phyloP scores from a whole-genome alignment of 2,797 vertebrate species.

The Octomys mimax region DNA sequence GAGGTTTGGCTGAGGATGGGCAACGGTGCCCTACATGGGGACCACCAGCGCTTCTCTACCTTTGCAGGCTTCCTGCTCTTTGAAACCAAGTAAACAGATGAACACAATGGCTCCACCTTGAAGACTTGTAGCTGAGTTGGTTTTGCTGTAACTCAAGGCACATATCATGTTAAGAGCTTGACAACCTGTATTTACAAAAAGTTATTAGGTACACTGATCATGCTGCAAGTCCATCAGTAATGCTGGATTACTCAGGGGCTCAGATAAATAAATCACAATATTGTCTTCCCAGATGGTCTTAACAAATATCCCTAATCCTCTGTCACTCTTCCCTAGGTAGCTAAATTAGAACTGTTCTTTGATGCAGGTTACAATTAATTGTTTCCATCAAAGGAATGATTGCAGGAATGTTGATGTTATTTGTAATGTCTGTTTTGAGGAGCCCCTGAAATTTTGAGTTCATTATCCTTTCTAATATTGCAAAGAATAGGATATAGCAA shows the following conservation, averaged over 20 bases:
- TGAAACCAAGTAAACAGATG: slow-evolving; percentile 88
- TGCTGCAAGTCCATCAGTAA: slow-evolving; percentile 46
- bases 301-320: slow-evolving; percentile 35
- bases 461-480: slow-evolving; percentile 10
- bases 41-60: slow-evolving; percentile 93
- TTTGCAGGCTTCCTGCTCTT: slow-evolving; percentile 93
- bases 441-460: slow-evolving; percentile 20
- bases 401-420: slow-evolving; percentile 57
- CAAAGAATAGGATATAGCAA: background rate
- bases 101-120: background rate
- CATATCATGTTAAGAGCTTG: slow-evolving; percentile 63
- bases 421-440: slow-evolving; percentile 14
- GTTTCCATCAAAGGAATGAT: slow-evolving; percentile 44
- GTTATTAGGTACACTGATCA: slow-evolving; percentile 49
- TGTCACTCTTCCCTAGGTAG: slow-evolving; percentile 26
- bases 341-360: slow-evolving; percentile 47
- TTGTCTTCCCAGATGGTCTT: slow-evolving; percentile 41
- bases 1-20: slow-evolving; percentile 93
- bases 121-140: slow-evolving; percentile 58
- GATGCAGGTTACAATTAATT: slow-evolving; percentile 56
- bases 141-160: slow-evolving; percentile 58
- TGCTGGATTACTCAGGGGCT: slow-evolving; percentile 55
- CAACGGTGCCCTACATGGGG: slow-evolving; percentile 91
- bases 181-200: background rate
- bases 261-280: slow-evolving; percentile 42